A percentile compares a stretch with the other conserved stretches of the same genome.
Evolutionary conservation across 1,140 invertebrate species (phyloP).

Genomic region (Sycophaga agraensis): DNA sequence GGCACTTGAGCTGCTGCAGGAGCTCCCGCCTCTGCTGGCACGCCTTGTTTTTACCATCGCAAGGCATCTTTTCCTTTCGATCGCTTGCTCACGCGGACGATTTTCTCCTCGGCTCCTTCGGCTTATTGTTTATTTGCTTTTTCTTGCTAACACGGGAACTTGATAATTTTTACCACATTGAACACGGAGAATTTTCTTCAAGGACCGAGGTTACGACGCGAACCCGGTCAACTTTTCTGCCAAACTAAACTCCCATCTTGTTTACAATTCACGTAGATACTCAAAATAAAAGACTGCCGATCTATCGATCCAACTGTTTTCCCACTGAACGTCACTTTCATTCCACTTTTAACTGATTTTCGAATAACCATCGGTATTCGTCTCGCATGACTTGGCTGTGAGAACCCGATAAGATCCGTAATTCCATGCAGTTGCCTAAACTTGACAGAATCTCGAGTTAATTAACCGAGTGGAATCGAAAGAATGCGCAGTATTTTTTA

Average conservation of each 20-base stretch:
- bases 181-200: constrained; percentile 14
- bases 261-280: constrained; percentile 17
- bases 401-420: too few relatives aligned
- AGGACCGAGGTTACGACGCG: constrained; percentile 23
- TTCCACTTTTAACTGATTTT: too few relatives aligned
- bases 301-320: not conserved
- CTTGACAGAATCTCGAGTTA: too few relatives aligned
- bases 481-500: too few relatives aligned
- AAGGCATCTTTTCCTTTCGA: constrained; percentile 40
- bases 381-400: too few relatives aligned
- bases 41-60: constrained; percentile 48
- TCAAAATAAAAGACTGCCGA: constrained; percentile 1
- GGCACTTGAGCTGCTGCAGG: constrained; percentile 47
- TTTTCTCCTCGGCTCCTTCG: too few relatives aligned
- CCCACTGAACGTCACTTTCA: too few relatives aligned
- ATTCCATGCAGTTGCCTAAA: too few relatives aligned
- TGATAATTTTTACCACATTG: not conserved
- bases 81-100: too few relatives aligned
- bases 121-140: too few relatives aligned
- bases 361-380: too few relatives aligned
- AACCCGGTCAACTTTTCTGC: constrained; percentile 3
- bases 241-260: not conserved
- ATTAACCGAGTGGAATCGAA: too few relatives aligned
- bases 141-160: constrained; percentile 22
- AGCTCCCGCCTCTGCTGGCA: constrained; percentile 46